Evolutionary conservation across 2,113 vertebrate genomes (phyloP).

Genomic region (Sturnira hondurensis): DNA sequence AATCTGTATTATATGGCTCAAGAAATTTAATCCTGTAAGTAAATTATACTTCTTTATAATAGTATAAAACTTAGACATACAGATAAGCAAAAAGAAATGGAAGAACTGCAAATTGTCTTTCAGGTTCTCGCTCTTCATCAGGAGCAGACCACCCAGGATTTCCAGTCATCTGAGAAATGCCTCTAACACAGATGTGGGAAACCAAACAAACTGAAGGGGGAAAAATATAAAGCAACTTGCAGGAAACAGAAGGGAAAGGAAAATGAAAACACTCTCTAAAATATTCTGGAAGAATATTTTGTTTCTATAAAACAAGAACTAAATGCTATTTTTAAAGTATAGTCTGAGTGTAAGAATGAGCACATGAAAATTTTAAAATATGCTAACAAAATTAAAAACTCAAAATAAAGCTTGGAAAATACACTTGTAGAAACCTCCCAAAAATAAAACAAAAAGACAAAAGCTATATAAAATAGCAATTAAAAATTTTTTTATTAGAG

Average conservation of each 20-base stretch:
- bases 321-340: background rate
- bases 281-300: background rate
- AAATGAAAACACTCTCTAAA: background rate
- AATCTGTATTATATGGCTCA: background rate
- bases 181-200: background rate
- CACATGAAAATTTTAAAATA: background rate
- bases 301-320: background rate
- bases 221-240: too few species aligned
- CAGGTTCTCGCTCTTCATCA: background rate
- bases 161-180: background rate
- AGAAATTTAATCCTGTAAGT: background rate
- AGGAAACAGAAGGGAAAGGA: background rate
- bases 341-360: background rate
- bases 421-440: background rate
- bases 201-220: too few species aligned
- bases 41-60: background rate
- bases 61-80: background rate
- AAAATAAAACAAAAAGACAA: background rate
- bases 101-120: background rate
- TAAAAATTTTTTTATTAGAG: background rate
- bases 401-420: too few species aligned
- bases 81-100: background rate
- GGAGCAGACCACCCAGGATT: background rate
- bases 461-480: background rate
- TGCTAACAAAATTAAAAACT: conserved; percentile 7